Evolutionary conservation across 2,113 vertebrate species (phyloP).

Genomic region (Gila orcuttii): DNA sequence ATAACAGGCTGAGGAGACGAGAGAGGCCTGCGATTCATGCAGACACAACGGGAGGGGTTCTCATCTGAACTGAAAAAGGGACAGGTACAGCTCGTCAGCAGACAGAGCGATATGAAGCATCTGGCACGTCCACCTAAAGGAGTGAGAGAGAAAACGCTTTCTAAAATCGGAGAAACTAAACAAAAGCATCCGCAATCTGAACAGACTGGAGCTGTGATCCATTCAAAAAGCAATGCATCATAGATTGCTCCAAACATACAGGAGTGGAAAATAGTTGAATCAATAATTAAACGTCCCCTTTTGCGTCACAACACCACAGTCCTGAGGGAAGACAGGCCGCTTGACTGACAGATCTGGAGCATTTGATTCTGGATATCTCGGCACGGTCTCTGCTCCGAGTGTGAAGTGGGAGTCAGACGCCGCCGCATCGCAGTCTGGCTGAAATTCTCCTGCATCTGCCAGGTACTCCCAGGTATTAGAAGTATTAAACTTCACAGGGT

Average conservation of each 20-base stretch:
- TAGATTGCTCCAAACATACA: slow-evolving; percentile 47
- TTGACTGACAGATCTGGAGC: slow-evolving; percentile 76
- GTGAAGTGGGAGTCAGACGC: slow-evolving; percentile 27
- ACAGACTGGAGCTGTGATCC: slow-evolving; percentile 59
- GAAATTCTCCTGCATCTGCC: slow-evolving; percentile 52
- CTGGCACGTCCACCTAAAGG: slow-evolving; percentile 30
- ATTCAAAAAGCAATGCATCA: slow-evolving; percentile 59
- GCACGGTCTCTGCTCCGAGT: background rate
- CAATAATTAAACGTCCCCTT: slow-evolving; percentile 76
- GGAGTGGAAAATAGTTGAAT: slow-evolving; percentile 65
- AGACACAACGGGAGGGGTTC: slow-evolving; percentile 26
- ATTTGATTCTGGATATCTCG: slow-evolving; percentile 62
- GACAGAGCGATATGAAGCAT: slow-evolving; percentile 20
- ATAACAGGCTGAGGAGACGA: slow-evolving; percentile 45
- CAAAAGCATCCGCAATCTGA: slow-evolving; percentile 12
- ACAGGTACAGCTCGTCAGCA: slow-evolving; percentile 20
- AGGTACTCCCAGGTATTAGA: slow-evolving; percentile 52
- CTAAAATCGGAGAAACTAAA: background rate
- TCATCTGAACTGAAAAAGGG: slow-evolving; percentile 43
- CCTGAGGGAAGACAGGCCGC: slow-evolving; percentile 56
- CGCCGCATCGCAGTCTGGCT: slow-evolving; percentile 53
- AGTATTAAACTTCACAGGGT: slow-evolving; percentile 52
- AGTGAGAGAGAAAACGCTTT: slow-evolving; percentile 10
- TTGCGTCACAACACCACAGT: slow-evolving; percentile 47
- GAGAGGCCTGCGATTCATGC: slow-evolving; percentile 28